Conservation (phyloP, 2,113 vertebrate genomes). For the Suncus etruscus region DNA sequence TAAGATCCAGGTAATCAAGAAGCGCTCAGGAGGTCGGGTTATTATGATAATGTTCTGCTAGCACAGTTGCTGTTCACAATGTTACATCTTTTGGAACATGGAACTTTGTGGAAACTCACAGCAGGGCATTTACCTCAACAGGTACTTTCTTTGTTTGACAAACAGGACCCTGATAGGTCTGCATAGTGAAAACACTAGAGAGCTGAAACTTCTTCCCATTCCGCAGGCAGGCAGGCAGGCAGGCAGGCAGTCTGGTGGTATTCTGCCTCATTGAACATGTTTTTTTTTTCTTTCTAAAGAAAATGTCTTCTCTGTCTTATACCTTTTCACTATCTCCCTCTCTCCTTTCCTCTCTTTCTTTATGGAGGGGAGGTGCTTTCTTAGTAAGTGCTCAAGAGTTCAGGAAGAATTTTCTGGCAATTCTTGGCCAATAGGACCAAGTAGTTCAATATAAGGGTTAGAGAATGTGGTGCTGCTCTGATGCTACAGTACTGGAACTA, state of each 20-base stretch:
- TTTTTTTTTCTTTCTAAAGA: neutral
- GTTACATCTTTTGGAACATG: slow-evolving; percentile 24
- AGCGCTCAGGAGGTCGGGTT: slow-evolving; percentile 66
- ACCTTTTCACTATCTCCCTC: neutral
- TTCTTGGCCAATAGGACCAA: too few species aligned
- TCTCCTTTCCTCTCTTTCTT: neutral
- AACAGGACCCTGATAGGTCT: neutral
- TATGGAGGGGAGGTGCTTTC: neutral
- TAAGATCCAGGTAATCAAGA: slow-evolving; percentile 79
- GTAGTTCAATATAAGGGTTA: too few species aligned
- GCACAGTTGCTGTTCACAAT: slow-evolving; percentile 8
- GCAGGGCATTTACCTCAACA: slow-evolving; percentile 52
- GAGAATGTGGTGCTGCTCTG: too few species aligned
- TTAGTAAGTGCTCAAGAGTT: too few species aligned
- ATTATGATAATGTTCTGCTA: slow-evolving; percentile 73
- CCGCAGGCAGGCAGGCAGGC: neutral
- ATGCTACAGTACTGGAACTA: too few species aligned
- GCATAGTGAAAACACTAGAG: neutral
- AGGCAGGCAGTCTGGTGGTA: too few species aligned
- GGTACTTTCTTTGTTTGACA: slow-evolving; percentile 56
- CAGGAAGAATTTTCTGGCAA: too few species aligned
- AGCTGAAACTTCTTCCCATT: neutral
- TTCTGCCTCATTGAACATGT: neutral
- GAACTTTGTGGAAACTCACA: slow-evolving; percentile 64
- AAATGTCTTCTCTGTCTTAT: neutral